These are phyloP conservation scores for Xylophagus ater DNA, from an alignment of 2,888 invertebrate genomes.

Conservation along the genomic window DNA sequence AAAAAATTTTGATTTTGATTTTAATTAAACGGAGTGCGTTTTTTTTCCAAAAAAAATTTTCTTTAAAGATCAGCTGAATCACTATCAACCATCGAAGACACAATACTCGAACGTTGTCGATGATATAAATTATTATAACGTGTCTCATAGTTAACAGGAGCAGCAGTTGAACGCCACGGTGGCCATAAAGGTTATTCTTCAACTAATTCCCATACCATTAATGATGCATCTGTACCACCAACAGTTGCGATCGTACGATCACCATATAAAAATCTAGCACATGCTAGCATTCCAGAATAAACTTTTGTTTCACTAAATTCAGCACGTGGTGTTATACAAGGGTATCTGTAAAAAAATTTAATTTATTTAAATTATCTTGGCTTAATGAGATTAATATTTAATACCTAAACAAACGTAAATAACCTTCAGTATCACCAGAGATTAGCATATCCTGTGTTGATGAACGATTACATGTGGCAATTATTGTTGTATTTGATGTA, in stretches of 20 bases:
- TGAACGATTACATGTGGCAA: constrained; percentile 70
- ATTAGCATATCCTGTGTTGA: constrained; percentile 73
- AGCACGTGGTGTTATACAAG: constrained; percentile 72
- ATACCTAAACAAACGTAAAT: constrained; percentile 49
- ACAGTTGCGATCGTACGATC: constrained; percentile 75
- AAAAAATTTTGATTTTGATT: background rate
- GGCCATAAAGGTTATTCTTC: constrained; percentile 42
- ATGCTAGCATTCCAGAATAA: constrained; percentile 71
- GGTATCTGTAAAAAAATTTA: constrained; percentile 49
- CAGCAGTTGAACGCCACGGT: constrained; percentile 19
- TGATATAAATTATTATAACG: constrained; percentile 22
- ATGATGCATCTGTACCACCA: constrained; percentile 77
- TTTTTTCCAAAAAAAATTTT: constrained; percentile 2
- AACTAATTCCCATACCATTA: constrained; percentile 84
- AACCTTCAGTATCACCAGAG: constrained; percentile 82
- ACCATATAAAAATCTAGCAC: constrained; percentile 73
- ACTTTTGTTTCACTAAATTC: constrained; percentile 83
- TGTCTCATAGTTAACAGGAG: constrained; percentile 11
- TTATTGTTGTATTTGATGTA: constrained; percentile 70
- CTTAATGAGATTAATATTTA: background rate
- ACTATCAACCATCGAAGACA: constrained; percentile 35
- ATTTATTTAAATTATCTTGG: background rate
- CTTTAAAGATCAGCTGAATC: constrained; percentile 31
- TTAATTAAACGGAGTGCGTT: background rate
- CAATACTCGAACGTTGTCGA: constrained; percentile 32